phyloP scores from a whole-genome alignment of 1,140 invertebrate species.

The Drosophila pseudoananassae region DNA sequence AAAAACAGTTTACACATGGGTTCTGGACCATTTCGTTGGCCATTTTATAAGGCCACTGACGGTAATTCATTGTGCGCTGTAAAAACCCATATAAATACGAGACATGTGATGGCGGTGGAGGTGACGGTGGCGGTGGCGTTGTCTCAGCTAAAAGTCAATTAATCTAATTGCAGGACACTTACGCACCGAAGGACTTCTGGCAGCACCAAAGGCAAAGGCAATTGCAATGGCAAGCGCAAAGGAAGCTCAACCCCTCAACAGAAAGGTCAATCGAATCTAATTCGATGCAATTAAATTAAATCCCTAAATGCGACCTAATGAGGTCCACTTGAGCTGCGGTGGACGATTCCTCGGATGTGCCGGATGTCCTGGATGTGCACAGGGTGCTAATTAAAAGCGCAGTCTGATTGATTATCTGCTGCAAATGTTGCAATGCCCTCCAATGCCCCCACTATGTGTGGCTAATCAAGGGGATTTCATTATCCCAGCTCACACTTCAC shows the following conservation, averaged over 20 bases:
- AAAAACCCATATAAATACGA: slow-evolving; percentile 27
- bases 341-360: slow-evolving; percentile 3
- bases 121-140: slow-evolving; percentile 4
- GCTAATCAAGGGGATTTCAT: slow-evolving; percentile 74
- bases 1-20: slow-evolving; percentile 62
- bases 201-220: background rate
- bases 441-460: slow-evolving; percentile 13
- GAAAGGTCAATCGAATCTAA: slow-evolving; percentile 54
- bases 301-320: slow-evolving; percentile 65
- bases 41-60: slow-evolving; percentile 70
- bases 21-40: slow-evolving; percentile 57
- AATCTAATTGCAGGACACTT: slow-evolving; percentile 65
- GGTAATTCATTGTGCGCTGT: slow-evolving; percentile 47
- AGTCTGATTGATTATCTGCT: slow-evolving; percentile 42
- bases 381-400: slow-evolving; percentile 52
- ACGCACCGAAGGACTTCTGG: slow-evolving; percentile 9
- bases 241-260: slow-evolving; percentile 10
- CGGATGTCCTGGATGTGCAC: slow-evolving; percentile 4
- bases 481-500: slow-evolving; percentile 53
- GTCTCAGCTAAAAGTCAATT: slow-evolving; percentile 55
- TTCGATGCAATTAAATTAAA: slow-evolving; percentile 70
- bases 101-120: slow-evolving; percentile 3
- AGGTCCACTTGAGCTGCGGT: slow-evolving; percentile 59
- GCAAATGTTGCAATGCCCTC: slow-evolving; percentile 29
- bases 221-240: background rate